Conservation (phyloP, 2,888 invertebrate species). For the Halictus ligatus region DNA sequence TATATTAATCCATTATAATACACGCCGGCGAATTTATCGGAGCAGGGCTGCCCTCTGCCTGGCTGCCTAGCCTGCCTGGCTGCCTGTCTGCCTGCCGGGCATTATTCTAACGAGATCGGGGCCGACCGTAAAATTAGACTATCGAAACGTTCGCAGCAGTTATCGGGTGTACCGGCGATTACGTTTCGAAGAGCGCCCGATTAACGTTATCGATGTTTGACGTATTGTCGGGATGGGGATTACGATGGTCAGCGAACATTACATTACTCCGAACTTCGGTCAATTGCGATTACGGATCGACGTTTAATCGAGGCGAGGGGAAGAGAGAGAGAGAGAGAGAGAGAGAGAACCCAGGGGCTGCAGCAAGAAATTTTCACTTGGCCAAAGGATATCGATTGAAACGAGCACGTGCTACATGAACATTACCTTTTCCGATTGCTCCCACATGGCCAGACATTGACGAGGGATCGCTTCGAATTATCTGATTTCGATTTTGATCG, state of each 20-base stretch:
- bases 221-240: constrained; percentile 57
- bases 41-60: background rate
- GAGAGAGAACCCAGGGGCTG: background rate
- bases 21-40: constrained; percentile 55
- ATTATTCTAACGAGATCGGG: constrained; percentile 50
- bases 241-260: constrained; percentile 49
- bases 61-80: background rate
- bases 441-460: background rate
- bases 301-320: background rate
- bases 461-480: constrained; percentile 7
- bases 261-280: background rate
- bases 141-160: constrained; percentile 56
- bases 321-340: background rate
- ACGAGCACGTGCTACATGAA: background rate
- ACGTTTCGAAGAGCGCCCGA: constrained; percentile 52
- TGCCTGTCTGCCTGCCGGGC: constrained; percentile 14
- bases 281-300: constrained; percentile 10
- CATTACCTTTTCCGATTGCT: background rate
- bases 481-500: constrained; percentile 12
- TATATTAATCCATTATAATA: constrained; percentile 64
- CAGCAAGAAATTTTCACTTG: constrained; percentile 1
- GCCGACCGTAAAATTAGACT: constrained; percentile 55
- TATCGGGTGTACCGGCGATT: constrained; percentile 53
- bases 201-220: constrained; percentile 62
- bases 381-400: background rate